A percentile compares a stretch with the other conserved stretches of the same genome.
Evolutionary conservation across 2,888 invertebrate species (phyloP).

Genomic region (Trichogramma dendrolimi): DNA sequence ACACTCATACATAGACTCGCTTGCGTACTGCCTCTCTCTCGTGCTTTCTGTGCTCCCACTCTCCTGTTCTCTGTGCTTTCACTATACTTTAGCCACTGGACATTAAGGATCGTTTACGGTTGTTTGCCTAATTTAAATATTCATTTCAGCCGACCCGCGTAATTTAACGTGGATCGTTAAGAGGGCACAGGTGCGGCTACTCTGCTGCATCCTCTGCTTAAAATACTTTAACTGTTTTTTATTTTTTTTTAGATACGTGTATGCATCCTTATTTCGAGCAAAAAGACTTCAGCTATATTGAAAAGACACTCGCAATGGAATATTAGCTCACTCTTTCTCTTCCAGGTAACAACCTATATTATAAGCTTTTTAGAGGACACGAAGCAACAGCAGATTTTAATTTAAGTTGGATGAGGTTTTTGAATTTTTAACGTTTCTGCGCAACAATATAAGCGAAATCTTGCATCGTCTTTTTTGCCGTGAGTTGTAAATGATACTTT

Average conservation of each 20-base stretch:
- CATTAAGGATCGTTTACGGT: conserved; percentile 37
- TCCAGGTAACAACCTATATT: too few relatives aligned
- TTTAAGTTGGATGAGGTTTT: too few relatives aligned
- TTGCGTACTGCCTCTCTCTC: background rate
- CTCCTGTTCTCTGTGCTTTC: background rate
- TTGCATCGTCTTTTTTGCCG: too few relatives aligned
- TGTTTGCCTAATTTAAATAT: conserved; percentile 42
- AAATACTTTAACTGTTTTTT: background rate
- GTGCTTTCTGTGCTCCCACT: conserved; percentile 5
- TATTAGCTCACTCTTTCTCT: background rate
- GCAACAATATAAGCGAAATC: too few relatives aligned
- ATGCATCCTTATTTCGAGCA: background rate
- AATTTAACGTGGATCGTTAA: conserved; percentile 25
- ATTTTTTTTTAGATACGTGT: too few relatives aligned
- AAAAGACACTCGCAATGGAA: conserved; percentile 14
- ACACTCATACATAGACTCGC: background rate
- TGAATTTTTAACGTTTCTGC: too few relatives aligned
- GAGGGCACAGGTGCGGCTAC: background rate
- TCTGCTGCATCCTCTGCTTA: conserved; percentile 5
- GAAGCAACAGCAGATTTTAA: too few relatives aligned
- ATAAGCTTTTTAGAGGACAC: too few relatives aligned
- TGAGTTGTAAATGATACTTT: too few relatives aligned
- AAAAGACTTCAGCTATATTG: conserved; percentile 21
- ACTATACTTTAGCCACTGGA: conserved; percentile 16
- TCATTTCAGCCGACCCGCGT: conserved; percentile 16